Evolutionary conservation across 1,140 invertebrate species (phyloP), one percentile per base, ranked within the genome.

Genomic region (Pogonognathellus flavescens): DNA sequence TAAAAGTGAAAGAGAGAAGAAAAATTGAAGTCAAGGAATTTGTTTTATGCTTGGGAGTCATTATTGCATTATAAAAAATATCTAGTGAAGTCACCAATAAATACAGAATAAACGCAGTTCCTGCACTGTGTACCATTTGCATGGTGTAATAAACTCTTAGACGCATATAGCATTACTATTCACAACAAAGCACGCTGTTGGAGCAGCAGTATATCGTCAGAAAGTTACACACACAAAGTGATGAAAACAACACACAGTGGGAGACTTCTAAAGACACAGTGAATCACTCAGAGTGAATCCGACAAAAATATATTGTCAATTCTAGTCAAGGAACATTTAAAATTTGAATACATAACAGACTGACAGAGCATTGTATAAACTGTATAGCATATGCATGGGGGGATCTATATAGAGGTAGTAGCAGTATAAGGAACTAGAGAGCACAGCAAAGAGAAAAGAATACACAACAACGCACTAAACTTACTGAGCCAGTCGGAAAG

Each of bases 401-500:
- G 20, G 13, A 22, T 25, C 18, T 66, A 22, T 31, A 66, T 16
- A 14, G 53, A 9, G 2, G 1, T 55, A 55, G 18, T 6, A 66
- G 57, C 55, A 60, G 18, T 41, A 82, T 50, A 53, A 31, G 52
- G 14, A 59, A 20, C 16, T 22, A 57, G n/a, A 62, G 82, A 66
- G 31, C 31, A 66, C 52, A 49, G n/a, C 55, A 14, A 60, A 83
- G 25, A 62, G 59, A 25, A 72, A 41, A 16, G 41, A 62, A 20
- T 11, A 66, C n/a, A 66, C 22, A 53, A 72, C 6, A 82, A 49
- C 41, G 55, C 20, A 84, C n/a, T 11, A 57, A 31, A 84, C 82
- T 84, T 85, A 88, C 90, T 92, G 93, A 0, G 96, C 95, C 85
- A 99, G 91, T 20, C 91, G 90, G 90, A 95, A 97, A 8, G 95